Base-by-base conservation (phyloP, 2,113 vertebrate species). In the Tragelaphus scriptus region DNA sequence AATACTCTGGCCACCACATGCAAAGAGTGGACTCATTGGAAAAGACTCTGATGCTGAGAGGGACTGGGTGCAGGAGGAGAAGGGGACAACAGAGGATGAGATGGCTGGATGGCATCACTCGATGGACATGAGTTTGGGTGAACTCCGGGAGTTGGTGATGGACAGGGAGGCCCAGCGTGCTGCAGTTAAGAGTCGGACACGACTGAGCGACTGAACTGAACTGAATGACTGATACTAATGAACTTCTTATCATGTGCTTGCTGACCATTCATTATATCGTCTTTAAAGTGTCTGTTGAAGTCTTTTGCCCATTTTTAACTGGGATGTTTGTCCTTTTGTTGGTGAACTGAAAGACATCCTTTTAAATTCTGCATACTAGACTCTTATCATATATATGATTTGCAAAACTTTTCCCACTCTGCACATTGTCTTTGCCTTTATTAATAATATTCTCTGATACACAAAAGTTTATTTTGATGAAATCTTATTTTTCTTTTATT, bases 101-200 rank as follows among this genome's bases (percentile, higher is more conserved):
- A 30, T 63, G 14, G 61, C 61, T 63, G 28, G 61, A 63, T 63
- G 26, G 61, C 61, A 63, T 63, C 61, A 63, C 61, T 63, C 0
- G 6, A 63, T 32, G 61, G 28, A 30, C 3, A 0, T 63, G 61
- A 1, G 28, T 63, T 16, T 63, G 61, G 0, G 14, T 63, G 61
- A 63, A 63, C 61, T 32, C 61, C 0, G 0, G 28, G 13, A 32
- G 3, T 16, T 32, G 61, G 28, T 32, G 61, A 3, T 32, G 28
- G 28, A 63, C 61, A 63, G 28, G 61, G 28, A 63, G 61, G 28
- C 14, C 14, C 32, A 28, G 6, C 14, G 0, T 63, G 61, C 61
- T 63, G 44, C 44, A 44, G 44, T 44, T 44, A 63, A 63, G 13
- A 63, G 13, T 16, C 0, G 0, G 61, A 63, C 28, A 30, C 0